A percentile compares a stretch with the other conserved stretches of the same genome.
Evolutionary conservation across 64 coral and sea anemone species (phyloP).

Genomic region (Dendronephthya gigantea): DNA sequence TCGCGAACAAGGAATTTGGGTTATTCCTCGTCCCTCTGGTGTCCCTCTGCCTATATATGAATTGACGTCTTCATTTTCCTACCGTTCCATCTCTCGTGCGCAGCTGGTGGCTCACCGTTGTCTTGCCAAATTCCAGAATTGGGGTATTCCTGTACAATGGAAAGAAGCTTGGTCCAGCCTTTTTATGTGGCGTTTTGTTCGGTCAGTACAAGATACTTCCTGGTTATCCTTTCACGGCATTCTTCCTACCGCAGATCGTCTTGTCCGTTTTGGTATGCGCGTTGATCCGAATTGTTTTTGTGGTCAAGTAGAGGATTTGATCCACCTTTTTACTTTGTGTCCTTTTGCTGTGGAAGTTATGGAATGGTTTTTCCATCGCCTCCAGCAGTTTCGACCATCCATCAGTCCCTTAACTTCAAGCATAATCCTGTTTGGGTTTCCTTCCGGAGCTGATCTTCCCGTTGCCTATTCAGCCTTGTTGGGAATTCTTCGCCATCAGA

Average conservation of each 20-base stretch:
- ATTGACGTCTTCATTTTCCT: background rate
- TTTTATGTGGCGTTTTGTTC: background rate
- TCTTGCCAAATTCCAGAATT: no score
- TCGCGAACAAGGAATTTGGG: background rate
- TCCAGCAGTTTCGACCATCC: background rate
- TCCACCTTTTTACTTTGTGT: background rate
- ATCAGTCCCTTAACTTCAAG: background rate
- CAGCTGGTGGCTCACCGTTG: no score
- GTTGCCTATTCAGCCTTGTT: no score
- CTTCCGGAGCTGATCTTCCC: no score
- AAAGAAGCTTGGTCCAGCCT: background rate
- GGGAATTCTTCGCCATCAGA: no score
- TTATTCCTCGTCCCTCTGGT: background rate
- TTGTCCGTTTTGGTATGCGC: background rate
- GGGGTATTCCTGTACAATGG: no score
- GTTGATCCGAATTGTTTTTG: background rate
- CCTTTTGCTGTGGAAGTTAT: background rate
- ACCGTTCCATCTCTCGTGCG: background rate
- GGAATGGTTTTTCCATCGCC: background rate
- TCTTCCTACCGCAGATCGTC: background rate
- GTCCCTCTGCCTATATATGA: background rate
- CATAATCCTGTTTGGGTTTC: no score
- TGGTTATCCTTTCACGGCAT: no score
- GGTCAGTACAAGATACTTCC: background rate
- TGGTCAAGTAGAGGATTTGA: background rate